Percentiles rank a stretch among this genome's conserved stretches.
Conservation (phyloP, 2,113 vertebrate genomes). For the Etheostoma cragini region DNA sequence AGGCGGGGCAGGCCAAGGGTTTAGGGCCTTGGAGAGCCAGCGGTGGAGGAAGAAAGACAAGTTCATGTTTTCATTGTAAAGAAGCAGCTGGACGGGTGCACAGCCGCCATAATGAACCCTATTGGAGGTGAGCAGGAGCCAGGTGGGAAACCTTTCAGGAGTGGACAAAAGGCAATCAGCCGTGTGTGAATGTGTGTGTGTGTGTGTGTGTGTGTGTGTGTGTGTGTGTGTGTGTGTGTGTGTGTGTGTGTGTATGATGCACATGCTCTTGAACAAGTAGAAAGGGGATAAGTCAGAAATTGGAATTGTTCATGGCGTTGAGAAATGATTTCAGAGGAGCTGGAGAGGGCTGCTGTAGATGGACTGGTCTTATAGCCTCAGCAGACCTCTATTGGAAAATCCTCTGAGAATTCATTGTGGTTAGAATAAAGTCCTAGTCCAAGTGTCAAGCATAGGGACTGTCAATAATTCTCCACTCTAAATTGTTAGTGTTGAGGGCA, state of each 20-base stretch:
- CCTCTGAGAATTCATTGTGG: slow-evolving; percentile 64
- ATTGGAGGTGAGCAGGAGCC: slow-evolving; percentile 75
- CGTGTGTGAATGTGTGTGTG: slow-evolving; percentile 34
- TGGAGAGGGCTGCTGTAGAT: slow-evolving; percentile 60
- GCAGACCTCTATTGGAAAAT: slow-evolving; percentile 73
- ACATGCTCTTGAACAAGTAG: slow-evolving; percentile 38
- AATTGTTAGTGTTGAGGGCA: slow-evolving; percentile 68
- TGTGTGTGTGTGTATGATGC: slow-evolving; percentile 39
- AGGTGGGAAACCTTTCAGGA: slow-evolving; percentile 72
- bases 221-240: slow-evolving; percentile 32
- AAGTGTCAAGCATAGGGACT: slow-evolving; percentile 51
- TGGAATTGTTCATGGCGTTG: slow-evolving; percentile 57
- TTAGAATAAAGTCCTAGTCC: slow-evolving; percentile 70
- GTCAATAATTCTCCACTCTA: slow-evolving; percentile 68
- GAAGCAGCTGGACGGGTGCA: slow-evolving; percentile 67
- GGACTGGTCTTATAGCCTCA: slow-evolving; percentile 57
- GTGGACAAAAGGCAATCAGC: slow-evolving; percentile 76
- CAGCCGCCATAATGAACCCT: slow-evolving; percentile 64
- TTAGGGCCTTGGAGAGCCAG: slow-evolving; percentile 20
- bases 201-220: slow-evolving; percentile 36
- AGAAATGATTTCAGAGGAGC: slow-evolving; percentile 72
- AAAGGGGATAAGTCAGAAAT: slow-evolving; percentile 58
- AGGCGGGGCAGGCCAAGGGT: slow-evolving; percentile 44
- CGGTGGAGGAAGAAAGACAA: slow-evolving; percentile 31
- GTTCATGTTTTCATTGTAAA: slow-evolving; percentile 66